Evolutionary conservation across 2,888 invertebrate species (phyloP).

Genomic region (Phrixothrix hirtus): DNA sequence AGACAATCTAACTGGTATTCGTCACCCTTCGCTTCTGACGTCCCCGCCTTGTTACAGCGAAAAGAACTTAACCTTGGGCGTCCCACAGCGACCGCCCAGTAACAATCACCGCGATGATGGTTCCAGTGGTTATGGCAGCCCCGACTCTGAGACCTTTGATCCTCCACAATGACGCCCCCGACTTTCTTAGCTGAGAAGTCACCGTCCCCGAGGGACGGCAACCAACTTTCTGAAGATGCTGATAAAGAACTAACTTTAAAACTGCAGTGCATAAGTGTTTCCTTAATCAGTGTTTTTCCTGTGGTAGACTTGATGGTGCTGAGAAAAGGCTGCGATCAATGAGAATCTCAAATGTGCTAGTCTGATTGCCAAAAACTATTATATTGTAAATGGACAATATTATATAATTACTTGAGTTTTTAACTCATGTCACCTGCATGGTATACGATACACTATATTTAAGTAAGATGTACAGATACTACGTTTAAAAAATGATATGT

Average conservation of each 20-base stretch:
- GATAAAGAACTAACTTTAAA: conserved; percentile 21
- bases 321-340: conserved; percentile 22
- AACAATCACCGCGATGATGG: conserved; percentile 65
- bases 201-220: conserved; percentile 16
- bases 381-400: conserved; percentile 24
- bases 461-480: conserved; percentile 19
- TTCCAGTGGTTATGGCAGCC: conserved; percentile 80
- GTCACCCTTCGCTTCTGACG: conserved; percentile 47
- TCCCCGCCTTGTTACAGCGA: conserved; percentile 56
- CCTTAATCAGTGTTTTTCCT: conserved; percentile 19
- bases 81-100: conserved; percentile 54
- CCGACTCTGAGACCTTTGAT: conserved; percentile 69
- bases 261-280: conserved; percentile 20
- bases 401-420: conserved; percentile 11
- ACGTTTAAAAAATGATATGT: conserved; percentile 9
- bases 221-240: conserved; percentile 13
- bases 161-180: conserved; percentile 47
- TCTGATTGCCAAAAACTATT: conserved; percentile 40
- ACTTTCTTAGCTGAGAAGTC: conserved; percentile 24
- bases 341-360: conserved; percentile 41
- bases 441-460: conserved; percentile 36
- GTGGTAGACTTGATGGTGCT: conserved; percentile 9
- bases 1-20: conserved; percentile 52
- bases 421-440: conserved; percentile 29
- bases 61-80: conserved; percentile 50